A percentile compares a stretch with the other conserved stretches of the same genome.
phyloP scores from a whole-genome alignment of 2,888 invertebrate genomes.

The Onthophagus sagittarius region DNA sequence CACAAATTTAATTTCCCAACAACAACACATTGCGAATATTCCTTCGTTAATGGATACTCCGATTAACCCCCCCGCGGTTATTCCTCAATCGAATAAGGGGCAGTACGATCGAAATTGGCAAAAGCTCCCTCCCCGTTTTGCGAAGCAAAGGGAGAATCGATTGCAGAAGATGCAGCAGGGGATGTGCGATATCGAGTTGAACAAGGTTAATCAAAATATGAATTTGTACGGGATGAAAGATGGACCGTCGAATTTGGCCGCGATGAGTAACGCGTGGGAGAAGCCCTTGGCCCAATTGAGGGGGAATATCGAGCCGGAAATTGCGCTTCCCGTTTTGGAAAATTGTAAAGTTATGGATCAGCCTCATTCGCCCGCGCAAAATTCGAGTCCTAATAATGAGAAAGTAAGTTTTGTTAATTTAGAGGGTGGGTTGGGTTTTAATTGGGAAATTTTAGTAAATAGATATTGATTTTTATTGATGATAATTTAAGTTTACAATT shows the following conservation, averaged over 20 bases:
- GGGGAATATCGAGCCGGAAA: constrained; percentile 50
- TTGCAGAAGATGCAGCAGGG: constrained; percentile 51
- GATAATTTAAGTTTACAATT: too few relatives aligned
- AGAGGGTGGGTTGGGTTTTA: too few relatives aligned
- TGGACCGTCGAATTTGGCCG: constrained; percentile 62
- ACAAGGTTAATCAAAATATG: constrained; percentile 42
- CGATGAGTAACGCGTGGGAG: constrained; percentile 76
- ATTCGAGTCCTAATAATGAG: constrained; percentile 47
- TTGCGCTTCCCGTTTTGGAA: constrained; percentile 40
- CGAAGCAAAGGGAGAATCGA: constrained; percentile 65
- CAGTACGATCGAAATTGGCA: constrained; percentile 49
- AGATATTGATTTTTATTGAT: too few relatives aligned
- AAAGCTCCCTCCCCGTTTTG: constrained; percentile 73
- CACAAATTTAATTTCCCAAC: constrained; percentile 34
- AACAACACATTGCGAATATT: constrained; percentile 50
- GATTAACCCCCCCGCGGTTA: constrained; percentile 50
- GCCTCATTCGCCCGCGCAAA: constrained; percentile 49
- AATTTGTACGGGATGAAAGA: constrained; percentile 42
- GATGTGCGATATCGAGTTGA: constrained; percentile 52
- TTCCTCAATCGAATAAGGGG: constrained; percentile 37
- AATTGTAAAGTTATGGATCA: constrained; percentile 44
- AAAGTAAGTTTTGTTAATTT: constrained; percentile 40
- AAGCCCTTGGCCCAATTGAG: constrained; percentile 73
- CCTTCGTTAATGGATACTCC: constrained; percentile 52
- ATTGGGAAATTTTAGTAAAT: too few relatives aligned